Evolutionary conservation across 2,888 invertebrate species (phyloP).

Genomic region (Lumbricus terrestris): DNA sequence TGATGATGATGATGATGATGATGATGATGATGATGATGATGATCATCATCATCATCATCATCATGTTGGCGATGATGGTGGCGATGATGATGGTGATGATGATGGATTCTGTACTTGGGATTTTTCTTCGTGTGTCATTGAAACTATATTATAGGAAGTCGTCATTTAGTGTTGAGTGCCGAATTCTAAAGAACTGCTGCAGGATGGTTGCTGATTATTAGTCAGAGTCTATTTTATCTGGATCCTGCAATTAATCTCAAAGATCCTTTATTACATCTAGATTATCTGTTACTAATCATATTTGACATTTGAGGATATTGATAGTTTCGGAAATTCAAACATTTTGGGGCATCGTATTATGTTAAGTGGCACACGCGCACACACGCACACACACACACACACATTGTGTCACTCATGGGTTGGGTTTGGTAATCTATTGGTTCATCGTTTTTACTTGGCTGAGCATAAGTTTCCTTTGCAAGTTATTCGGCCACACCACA

Average conservation of each 20-base stretch:
- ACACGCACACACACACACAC: no score
- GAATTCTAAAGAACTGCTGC: neutral
- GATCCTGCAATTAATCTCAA: neutral
- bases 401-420: no score
- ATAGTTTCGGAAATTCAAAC: neutral
- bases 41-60: no score
- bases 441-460: no score
- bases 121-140: neutral
- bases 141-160: neutral
- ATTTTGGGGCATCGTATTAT: neutral
- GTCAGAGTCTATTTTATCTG: neutral
- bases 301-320: neutral
- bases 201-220: neutral
- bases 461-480: neutral
- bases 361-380: no score
- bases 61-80: no score
- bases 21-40: no score
- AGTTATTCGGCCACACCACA: neutral
- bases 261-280: neutral
- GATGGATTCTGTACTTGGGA: neutral
- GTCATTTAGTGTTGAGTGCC: neutral
- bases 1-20: no score
- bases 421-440: no score
- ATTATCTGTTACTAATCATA: neutral
- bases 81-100: no score